Base-by-base conservation (phyloP, 1,140 invertebrate genomes). In the Drosophila dunni region DNA sequence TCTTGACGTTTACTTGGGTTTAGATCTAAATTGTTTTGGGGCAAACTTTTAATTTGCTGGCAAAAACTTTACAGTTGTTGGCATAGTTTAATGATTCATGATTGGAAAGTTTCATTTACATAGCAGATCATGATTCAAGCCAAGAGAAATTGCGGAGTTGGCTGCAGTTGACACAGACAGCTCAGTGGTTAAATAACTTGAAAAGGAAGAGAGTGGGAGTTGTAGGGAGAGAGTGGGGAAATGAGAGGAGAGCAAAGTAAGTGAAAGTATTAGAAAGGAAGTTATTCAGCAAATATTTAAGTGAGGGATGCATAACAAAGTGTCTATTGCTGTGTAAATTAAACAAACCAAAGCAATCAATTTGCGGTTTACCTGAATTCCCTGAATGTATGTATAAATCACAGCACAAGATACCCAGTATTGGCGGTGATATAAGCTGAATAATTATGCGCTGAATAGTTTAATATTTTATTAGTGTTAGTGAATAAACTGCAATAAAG, bases 21-120 rank as follows among this genome's bases (percentile, higher is more conserved):
- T 82, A 65, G 78, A 79, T 82, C 79, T 70, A 82, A 82, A 82
- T 82, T 79, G 79, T 79, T 82, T 64, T 61, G 40, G 48, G 8
- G 33, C 75, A 82, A 29, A 82, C 69, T 82, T 82, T 75, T 82
- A 78, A 82, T 82, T 82, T 82, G 61, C 73, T 44, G 15, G 33
- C 44, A 13, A 48, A 29, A 57, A 38, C 42, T 80, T 67, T 51
- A 36, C 40, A 53, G 50, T 77, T 65, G 48, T 46, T 82, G 71
- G 57, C 75, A 65, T 79, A 79, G 75, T 72, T 83, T 68, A 83
- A 82, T 82, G 80, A 82, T 82, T 82, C 79, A 82, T 82, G 75
- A 82, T 82, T 78, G 65, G 75, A 79, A 79, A 83, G 71, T 79
- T 72, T 56, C 44, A 69, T 75, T 76, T 71, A 48, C 79, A 72